These are phyloP conservation scores for Heterodera schachtii DNA, from an alignment of 1,140 invertebrate species.

Conservation along the genomic window DNA sequence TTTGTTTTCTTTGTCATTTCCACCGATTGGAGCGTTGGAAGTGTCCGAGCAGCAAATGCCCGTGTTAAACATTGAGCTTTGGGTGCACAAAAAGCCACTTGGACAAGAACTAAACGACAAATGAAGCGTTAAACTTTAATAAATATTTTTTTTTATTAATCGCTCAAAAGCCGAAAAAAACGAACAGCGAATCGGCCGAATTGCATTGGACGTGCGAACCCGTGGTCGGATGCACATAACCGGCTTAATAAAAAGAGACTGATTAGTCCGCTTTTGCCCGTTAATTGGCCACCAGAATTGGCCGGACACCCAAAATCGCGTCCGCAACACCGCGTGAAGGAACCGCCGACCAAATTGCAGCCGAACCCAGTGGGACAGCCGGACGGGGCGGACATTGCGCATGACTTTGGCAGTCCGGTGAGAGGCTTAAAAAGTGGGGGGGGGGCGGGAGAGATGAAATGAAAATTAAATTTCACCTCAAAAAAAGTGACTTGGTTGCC, in stretches of 20 bases:
- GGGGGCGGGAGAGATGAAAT: not conserved
- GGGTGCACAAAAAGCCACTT: conserved; percentile 44
- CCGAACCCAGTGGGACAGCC: conserved; percentile 61
- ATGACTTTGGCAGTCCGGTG: conserved; percentile 57
- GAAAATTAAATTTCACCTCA: conserved; percentile 39
- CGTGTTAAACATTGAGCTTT: conserved; percentile 51
- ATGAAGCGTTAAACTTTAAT: conserved; percentile 5
- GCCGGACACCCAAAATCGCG: conserved; percentile 62
- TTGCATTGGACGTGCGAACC: conserved; percentile 60
- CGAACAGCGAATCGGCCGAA: conserved; percentile 48
- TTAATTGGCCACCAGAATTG: conserved; percentile 45
- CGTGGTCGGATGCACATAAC: conserved; percentile 59
- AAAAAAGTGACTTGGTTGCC: conserved; percentile 59
- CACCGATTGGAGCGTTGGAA: conserved; percentile 46
- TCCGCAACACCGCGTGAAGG: conserved; percentile 61
- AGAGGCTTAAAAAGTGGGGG: conserved; percentile 26
- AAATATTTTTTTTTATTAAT: not conserved
- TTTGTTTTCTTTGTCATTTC: not conserved
- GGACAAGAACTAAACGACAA: conserved; percentile 52
- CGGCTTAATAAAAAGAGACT: conserved; percentile 38
- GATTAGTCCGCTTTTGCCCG: not conserved
- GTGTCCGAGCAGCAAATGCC: conserved; percentile 55
- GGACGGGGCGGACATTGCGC: conserved; percentile 48
- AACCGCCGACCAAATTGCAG: conserved; percentile 62
- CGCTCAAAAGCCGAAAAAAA: conserved; percentile 37